These are phyloP conservation scores for pig (Sus scrofa) DNA, from an alignment of 2,113 vertebrate genomes.

Conservation along the genomic window DNA sequence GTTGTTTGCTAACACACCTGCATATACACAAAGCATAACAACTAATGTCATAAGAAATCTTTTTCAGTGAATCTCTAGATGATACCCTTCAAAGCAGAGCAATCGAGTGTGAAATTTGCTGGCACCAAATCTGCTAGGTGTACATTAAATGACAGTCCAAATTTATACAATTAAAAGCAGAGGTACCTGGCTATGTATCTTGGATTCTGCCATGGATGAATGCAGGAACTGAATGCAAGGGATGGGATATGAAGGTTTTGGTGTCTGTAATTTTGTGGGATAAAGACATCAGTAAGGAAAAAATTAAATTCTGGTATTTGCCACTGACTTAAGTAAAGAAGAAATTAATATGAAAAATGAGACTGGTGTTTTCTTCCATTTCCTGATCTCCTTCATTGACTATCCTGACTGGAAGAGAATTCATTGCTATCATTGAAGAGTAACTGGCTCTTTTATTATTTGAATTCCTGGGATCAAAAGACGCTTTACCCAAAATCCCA, in stretches of 20 bases:
- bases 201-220: background rate
- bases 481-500: constrained; percentile 32
- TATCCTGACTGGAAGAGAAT: background rate
- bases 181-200: background rate
- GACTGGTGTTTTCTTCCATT: background rate
- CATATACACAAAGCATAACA: constrained; percentile 69
- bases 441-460: constrained; percentile 14
- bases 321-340: background rate
- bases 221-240: constrained; percentile 3
- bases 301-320: background rate
- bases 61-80: background rate
- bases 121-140: background rate
- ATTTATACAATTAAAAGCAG: background rate
- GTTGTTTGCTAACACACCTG: constrained; percentile 73
- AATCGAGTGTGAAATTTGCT: background rate
- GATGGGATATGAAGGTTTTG: background rate
- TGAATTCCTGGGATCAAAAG: constrained; percentile 41
- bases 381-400: background rate
- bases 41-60: background rate
- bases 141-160: background rate
- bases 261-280: background rate
- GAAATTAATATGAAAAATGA: background rate
- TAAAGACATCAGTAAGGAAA: background rate
- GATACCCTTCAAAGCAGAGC: background rate
- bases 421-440: background rate